Evolutionary conservation across 2,113 vertebrate species (phyloP).

Genomic region (Hipposideros armiger): DNA sequence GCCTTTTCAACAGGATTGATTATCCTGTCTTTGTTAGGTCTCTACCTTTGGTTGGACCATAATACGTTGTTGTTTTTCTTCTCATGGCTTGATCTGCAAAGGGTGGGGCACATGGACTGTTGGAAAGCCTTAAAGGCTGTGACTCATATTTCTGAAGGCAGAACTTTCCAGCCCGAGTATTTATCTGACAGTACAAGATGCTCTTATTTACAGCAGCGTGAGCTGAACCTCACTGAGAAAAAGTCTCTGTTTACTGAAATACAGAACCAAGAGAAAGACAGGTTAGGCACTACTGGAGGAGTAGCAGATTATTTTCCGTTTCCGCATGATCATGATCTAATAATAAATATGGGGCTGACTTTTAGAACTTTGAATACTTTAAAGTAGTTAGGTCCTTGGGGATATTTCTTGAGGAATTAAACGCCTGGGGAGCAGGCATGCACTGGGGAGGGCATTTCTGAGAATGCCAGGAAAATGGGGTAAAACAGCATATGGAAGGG

Average conservation of each 20-base stretch:
- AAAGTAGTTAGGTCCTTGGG: background rate
- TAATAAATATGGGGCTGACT: background rate
- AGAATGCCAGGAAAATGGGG: background rate
- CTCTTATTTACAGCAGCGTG: background rate
- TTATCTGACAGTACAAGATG: background rate
- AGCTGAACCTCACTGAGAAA: background rate
- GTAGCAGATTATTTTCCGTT: constrained; percentile 68
- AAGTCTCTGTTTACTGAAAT: background rate
- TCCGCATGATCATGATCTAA: too few species aligned
- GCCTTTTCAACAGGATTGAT: background rate
- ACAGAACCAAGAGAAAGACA: background rate
- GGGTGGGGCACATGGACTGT: constrained; percentile 57
- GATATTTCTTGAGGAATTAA: background rate
- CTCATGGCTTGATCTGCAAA: background rate
- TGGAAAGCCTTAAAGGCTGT: constrained; percentile 27
- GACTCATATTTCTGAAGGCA: background rate
- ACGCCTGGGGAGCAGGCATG: background rate
- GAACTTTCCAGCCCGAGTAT: background rate
- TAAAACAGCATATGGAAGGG: background rate
- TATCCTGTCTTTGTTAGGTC: background rate
- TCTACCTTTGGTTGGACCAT: background rate
- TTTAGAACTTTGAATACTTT: background rate
- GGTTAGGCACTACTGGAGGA: constrained; percentile 81
- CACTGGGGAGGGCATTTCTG: background rate
- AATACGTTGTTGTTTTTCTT: background rate